A percentile compares a stretch with the other conserved stretches of the same genome.
phyloP scores from a whole-genome alignment of 1,140 invertebrate species.

The Planococcus citri region DNA sequence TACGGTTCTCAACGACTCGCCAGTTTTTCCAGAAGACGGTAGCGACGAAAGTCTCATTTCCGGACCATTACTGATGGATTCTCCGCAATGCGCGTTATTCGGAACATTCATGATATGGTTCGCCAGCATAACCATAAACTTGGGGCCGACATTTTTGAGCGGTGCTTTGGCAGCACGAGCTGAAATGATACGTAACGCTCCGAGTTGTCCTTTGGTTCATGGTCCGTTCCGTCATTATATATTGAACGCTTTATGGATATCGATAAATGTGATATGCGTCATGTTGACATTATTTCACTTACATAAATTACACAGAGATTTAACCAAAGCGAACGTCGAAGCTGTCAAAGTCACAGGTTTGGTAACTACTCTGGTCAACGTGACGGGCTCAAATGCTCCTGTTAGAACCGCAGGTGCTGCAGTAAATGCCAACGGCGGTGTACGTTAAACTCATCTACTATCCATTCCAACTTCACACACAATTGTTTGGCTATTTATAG shows the following conservation, averaged over 20 bases:
- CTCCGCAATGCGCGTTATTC: constrained; percentile 76
- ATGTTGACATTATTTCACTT: constrained; percentile 71
- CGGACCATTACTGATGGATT: constrained; percentile 59
- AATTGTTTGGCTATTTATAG: not conserved
- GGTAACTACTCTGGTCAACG: constrained; percentile 58
- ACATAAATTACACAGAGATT: constrained; percentile 66
- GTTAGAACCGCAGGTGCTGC: not conserved
- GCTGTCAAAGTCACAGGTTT: constrained; percentile 58
- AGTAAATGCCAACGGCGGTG: not conserved
- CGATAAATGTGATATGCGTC: constrained; percentile 77
- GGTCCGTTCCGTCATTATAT: constrained; percentile 60
- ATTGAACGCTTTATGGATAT: constrained; percentile 78
- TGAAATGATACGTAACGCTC: constrained; percentile 57
- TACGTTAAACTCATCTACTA: not conserved
- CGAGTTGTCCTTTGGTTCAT: constrained; percentile 62
- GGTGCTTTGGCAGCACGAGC: constrained; percentile 72
- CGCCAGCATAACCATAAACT: constrained; percentile 74
- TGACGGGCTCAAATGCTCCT: constrained; percentile 39
- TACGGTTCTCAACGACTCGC: constrained; percentile 77
- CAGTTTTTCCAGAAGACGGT: constrained; percentile 55
- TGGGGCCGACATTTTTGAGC: constrained; percentile 78
- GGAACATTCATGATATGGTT: constrained; percentile 91
- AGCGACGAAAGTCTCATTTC: constrained; percentile 31
- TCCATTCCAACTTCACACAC: not conserved
- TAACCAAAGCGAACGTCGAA: constrained; percentile 60